These are phyloP conservation scores for Nothobranchius kuhntae DNA, from an alignment of 2,113 vertebrate species.

Conservation along the genomic window DNA sequence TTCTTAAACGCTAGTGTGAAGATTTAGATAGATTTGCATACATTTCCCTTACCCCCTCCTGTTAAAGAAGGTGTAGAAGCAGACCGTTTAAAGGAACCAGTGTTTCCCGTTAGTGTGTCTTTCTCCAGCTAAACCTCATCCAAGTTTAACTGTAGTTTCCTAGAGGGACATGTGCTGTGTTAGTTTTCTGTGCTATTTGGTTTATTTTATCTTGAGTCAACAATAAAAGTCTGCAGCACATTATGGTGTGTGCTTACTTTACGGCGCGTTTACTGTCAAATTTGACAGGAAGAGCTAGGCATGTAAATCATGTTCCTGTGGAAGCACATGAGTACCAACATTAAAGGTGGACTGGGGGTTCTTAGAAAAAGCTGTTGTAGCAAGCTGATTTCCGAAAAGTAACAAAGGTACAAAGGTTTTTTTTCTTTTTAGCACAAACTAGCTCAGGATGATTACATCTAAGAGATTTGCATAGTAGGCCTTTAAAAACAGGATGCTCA, in stretches of 20 bases:
- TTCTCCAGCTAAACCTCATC: not conserved
- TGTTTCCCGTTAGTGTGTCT: not conserved
- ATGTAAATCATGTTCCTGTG: not conserved
- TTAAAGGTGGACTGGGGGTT: not conserved
- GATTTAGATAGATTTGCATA: constrained; percentile 30
- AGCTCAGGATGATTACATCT: too few relatives aligned
- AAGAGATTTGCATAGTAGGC: too few relatives aligned
- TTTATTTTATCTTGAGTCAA: constrained; percentile 18
- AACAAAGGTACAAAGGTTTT: too few relatives aligned
- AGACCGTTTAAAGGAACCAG: not conserved
- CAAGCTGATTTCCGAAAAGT: too few relatives aligned
- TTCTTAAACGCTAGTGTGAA: not conserved
- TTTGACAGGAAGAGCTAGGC: constrained; percentile 3
- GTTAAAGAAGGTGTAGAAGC: not conserved
- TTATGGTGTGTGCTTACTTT: too few relatives aligned
- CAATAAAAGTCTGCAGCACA: not conserved
- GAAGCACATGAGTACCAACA: not conserved
- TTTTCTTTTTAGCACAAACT: too few relatives aligned
- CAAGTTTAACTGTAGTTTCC: constrained; percentile 1
- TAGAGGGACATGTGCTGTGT: not conserved
- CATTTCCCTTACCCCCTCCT: constrained; percentile 1
- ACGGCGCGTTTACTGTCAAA: constrained; percentile 12
- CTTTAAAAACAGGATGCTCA: too few relatives aligned
- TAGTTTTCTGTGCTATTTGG: not conserved
- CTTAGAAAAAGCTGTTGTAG: too few relatives aligned